Evolutionary conservation across 2,797 vertebrate genomes (phyloP).

Genomic region (Acanthis flammea): DNA sequence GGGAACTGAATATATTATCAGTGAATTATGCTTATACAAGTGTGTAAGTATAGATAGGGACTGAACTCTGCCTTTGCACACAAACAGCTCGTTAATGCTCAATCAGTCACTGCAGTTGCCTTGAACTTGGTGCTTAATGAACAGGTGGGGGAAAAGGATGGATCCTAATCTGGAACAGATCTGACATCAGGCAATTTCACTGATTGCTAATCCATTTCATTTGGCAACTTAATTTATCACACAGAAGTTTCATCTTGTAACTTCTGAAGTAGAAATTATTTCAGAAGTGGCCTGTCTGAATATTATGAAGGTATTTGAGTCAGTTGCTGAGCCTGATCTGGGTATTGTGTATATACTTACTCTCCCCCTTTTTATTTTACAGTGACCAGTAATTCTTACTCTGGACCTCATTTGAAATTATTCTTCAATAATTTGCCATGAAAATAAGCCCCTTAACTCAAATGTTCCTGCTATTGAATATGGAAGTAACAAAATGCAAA

Average conservation of each 20-base stretch:
- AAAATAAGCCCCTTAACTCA: background rate
- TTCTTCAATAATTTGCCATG: background rate
- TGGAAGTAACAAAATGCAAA: background rate
- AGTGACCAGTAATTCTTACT: background rate
- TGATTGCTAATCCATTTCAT: conserved; percentile 80
- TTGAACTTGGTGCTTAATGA: conserved; percentile 74
- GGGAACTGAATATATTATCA: conserved; percentile 65
- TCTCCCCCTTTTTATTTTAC: background rate
- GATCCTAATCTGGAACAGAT: conserved; percentile 76
- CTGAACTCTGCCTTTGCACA: conserved; percentile 57
- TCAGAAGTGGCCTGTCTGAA: conserved; percentile 67
- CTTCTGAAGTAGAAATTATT: conserved; percentile 72
- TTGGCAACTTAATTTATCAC: conserved; percentile 79
- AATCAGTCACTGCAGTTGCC: conserved; percentile 75
- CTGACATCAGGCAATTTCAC: conserved; percentile 77
- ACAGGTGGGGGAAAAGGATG: conserved; percentile 75
- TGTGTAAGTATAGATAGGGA: conserved; percentile 65
- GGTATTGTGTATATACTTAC: background rate
- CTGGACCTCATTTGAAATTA: background rate
- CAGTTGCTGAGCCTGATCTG: background rate
- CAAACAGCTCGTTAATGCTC: conserved; percentile 76
- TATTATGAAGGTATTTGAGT: conserved; percentile 53
- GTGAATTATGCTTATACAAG: conserved; percentile 58
- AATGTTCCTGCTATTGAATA: background rate
- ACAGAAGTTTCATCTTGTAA: conserved; percentile 68